A percentile compares a stretch with the other conserved stretches of the same genome.
phyloP scores from a whole-genome alignment of 2,113 vertebrate genomes.

The Saccopteryx bilineata region DNA sequence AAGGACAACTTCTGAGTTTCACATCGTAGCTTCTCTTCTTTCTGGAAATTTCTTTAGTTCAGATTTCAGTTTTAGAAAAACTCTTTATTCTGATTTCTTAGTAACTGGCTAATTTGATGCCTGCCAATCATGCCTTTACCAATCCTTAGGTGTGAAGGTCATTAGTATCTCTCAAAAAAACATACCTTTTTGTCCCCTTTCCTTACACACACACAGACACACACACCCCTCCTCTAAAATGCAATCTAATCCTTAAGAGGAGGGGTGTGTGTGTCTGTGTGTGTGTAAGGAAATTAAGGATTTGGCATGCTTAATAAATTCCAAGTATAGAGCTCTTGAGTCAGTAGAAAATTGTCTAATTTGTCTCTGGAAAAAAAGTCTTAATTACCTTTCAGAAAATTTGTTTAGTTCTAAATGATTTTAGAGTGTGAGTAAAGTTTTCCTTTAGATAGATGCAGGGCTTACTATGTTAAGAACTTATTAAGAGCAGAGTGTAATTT shows the following conservation, averaged over 20 bases:
- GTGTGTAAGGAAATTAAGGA: neutral
- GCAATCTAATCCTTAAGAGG: no score
- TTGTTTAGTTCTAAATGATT: slow-evolving; percentile 61
- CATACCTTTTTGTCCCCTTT: neutral
- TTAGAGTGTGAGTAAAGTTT: slow-evolving; percentile 7
- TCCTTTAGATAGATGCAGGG: neutral
- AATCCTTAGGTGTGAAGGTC: slow-evolving; percentile 1
- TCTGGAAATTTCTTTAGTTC: slow-evolving; percentile 1
- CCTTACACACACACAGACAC: neutral
- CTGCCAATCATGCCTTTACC: neutral
- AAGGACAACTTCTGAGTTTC: neutral
- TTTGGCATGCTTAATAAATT: slow-evolving; percentile 41
- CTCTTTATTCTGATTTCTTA: slow-evolving; percentile 27
- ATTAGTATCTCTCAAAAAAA: neutral
- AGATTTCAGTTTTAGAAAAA: neutral
- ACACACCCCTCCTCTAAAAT: neutral
- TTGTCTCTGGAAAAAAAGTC: slow-evolving; percentile 54
- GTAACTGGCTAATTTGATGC: neutral
- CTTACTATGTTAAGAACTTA: neutral
- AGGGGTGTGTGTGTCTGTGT: no score
- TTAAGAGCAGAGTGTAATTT: neutral
- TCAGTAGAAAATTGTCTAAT: slow-evolving; percentile 34
- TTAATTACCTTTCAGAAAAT: neutral
- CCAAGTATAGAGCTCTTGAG: neutral
- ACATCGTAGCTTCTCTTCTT: neutral